Base-by-base conservation (phyloP, 1,140 invertebrate genomes). In the Wiebesia pumilae region DNA sequence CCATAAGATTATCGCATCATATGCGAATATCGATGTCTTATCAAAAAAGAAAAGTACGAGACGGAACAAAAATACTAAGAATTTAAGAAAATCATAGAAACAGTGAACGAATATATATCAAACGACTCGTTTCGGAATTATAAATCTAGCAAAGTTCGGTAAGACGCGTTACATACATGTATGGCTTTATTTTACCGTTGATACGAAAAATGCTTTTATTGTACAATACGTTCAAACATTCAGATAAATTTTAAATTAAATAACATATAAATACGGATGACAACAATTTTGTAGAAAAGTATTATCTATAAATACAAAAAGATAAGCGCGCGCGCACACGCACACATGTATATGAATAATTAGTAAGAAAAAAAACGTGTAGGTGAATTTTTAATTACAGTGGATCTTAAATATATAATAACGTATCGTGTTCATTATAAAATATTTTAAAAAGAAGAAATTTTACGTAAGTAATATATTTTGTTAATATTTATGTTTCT, bases 1-100 rank as follows among this genome's bases (percentile, higher is more conserved):
- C 86, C 86, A 84, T 62, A 83, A 80, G 4, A 87, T 83, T 77
- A 83, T 87, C 43, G 65, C 81, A 30, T 40, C 75, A 62, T 80
- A 71, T 30, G 67, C 51, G 81, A 84, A 83, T 86, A 82, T 86
- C n/a, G 81, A 83, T 78, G 71, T 86, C 40, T 83, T 35, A 65
- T 78, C 69, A 69, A 67, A 77, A 83, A 81, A n/a, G n/a, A 47
- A 81, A 82, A 77, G 69, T 86, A 86, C 7, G 40, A 43, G 40
- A 82, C n/a, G 80, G 78, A 9, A 82, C 33, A 82, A 78, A 81
- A 77, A 81, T 62, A 81, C 30, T 80, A 47, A 80, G 33, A 80
- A n/a, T 81, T 81, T 69, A 81, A 81, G 27, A 78, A 69, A 77
- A 86, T 27, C 16, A 33, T 86, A 83, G 35, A 67, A 75, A 54